Conservation (phyloP, 2,888 invertebrate genomes). For the Parascotia fuliginaria region DNA sequence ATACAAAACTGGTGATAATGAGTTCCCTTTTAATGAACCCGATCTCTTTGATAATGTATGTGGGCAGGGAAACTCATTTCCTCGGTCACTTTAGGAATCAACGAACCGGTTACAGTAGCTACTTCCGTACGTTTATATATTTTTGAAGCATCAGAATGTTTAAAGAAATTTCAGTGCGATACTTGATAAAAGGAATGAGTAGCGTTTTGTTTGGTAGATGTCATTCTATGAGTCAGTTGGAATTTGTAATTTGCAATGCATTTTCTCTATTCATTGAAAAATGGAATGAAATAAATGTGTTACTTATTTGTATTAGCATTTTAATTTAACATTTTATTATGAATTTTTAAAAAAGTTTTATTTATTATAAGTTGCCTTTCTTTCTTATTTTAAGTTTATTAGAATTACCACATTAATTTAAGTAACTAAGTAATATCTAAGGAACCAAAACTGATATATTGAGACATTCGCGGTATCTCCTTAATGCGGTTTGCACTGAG, state of each 20-base stretch:
- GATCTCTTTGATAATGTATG: constrained; percentile 19
- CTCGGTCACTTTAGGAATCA: constrained; percentile 15
- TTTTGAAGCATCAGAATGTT: not conserved
- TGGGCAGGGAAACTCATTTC: constrained; percentile 13
- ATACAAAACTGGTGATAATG: constrained; percentile 17
- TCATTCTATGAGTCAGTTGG: too few relatives aligned
- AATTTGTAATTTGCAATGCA: too few relatives aligned
- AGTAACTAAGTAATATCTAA: constrained; percentile 61
- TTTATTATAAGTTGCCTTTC: too few relatives aligned
- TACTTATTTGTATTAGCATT: too few relatives aligned
- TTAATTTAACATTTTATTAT: too few relatives aligned
- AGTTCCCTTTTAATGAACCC: constrained; percentile 17
- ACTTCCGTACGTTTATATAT: constrained; percentile 5
- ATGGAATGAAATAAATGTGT: too few relatives aligned
- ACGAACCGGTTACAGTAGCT: constrained; percentile 2
- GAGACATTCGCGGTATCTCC: constrained; percentile 79
- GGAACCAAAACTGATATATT: constrained; percentile 85
- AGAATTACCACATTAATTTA: constrained; percentile 88
- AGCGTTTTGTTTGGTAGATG: too few relatives aligned
- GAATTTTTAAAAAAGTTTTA: too few relatives aligned
- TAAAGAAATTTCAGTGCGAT: too few relatives aligned
- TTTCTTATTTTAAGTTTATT: too few relatives aligned
- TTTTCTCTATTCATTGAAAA: too few relatives aligned
- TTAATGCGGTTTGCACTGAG: constrained; percentile 83
- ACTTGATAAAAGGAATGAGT: too few relatives aligned